These are phyloP conservation scores for Labrus mixtus DNA, from an alignment of 2,113 vertebrate species.

Conservation along the genomic window DNA sequence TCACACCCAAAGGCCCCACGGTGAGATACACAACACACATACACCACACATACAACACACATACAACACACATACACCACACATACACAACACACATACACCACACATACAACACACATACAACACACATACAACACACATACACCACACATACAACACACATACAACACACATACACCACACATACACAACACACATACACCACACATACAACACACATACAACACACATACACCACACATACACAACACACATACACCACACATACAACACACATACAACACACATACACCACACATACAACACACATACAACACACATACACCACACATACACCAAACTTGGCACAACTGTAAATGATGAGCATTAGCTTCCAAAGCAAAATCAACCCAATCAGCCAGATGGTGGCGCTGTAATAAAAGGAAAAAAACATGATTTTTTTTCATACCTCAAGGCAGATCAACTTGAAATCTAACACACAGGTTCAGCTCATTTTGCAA, in stretches of 20 bases:
- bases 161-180: too few relatives aligned
- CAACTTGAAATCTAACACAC: too few relatives aligned
- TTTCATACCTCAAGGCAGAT: too few relatives aligned
- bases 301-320: not conserved
- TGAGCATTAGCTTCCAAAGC: not conserved
- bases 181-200: not conserved
- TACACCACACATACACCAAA: not conserved
- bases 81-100: not conserved
- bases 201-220: not conserved
- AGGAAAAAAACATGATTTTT: too few relatives aligned
- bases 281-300: not conserved
- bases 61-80: too few relatives aligned
- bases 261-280: not conserved
- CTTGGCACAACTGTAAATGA: too few relatives aligned
- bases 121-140: not conserved
- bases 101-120: not conserved
- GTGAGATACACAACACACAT: constrained; percentile 71
- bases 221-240: too few relatives aligned
- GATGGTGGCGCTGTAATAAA: too few relatives aligned
- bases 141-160: not conserved
- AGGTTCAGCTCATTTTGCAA: too few relatives aligned
- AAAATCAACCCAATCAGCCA: too few relatives aligned
- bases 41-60: not conserved
- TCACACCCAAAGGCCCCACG: constrained; percentile 86
- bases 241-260: not conserved